phyloP scores from a whole-genome alignment of 2,888 invertebrate genomes.

The Papilio elwesi region DNA sequence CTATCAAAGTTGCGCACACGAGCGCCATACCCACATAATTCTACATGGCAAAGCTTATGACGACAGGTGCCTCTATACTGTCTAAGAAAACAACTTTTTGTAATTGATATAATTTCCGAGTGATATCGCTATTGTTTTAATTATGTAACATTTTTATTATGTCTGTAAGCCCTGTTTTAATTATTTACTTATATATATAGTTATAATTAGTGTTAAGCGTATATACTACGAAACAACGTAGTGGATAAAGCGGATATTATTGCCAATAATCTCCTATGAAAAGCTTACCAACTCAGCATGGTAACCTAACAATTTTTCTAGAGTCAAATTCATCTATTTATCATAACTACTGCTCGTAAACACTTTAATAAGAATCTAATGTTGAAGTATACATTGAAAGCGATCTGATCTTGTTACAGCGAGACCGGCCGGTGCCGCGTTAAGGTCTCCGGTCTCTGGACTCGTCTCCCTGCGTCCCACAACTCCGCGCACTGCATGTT shows the following conservation, averaged over 20 bases:
- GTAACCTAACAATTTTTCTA: too few relatives aligned
- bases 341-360: neutral
- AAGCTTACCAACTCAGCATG: too few relatives aligned
- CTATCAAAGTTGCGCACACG: constrained; percentile 5
- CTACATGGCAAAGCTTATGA: constrained; percentile 4
- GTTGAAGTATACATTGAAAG: constrained; percentile 21
- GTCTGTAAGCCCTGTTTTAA: too few relatives aligned
- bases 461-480: constrained; percentile 44
- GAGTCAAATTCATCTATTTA: too few relatives aligned
- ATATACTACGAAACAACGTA: too few relatives aligned
- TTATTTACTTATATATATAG: too few relatives aligned
- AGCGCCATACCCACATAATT: constrained; percentile 4
- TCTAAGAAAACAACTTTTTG: neutral
- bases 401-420: neutral
- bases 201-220: too few relatives aligned
- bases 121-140: too few relatives aligned
- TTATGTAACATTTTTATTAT: too few relatives aligned
- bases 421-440: constrained; percentile 1
- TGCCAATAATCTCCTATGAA: too few relatives aligned
- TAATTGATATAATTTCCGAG: too few relatives aligned
- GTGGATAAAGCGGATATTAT: too few relatives aligned
- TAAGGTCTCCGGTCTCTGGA: neutral
- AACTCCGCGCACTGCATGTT: constrained; percentile 40
- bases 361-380: neutral
- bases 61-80: constrained; percentile 7